Base-by-base conservation (phyloP, 2,797 vertebrate genomes). In the Periophthalmus magnuspinnatus region DNA sequence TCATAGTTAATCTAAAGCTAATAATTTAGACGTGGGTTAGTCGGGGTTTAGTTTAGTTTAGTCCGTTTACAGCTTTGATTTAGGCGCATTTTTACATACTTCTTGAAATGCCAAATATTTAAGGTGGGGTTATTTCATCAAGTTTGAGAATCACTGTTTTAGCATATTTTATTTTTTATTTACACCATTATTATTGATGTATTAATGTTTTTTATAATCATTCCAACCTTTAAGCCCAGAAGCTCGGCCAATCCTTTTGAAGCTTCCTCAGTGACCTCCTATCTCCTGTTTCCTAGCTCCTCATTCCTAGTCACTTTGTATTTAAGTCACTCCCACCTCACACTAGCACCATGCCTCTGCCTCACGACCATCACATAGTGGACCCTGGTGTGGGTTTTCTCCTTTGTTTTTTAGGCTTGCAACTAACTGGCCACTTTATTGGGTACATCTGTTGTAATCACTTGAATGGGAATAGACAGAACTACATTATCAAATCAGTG, bases 171-270 rank as follows among this genome's bases (percentile, higher is more conserved):
- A 32, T 7, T 59, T 33, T 17, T 34, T 24, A 22, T 22, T 62
- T 10, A 38, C 5, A 45, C 2, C 2, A 45, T 45, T 62, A 41
- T 62, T 21, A 7, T n/a, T 22, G 10, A 19, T n/a, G 32, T n/a
- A 59, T 59, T 58, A 3, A 17, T 34, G 4, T 34, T 58, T 6
- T 58, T 58, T 17, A 68, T 71, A 69, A 72, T 68, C 81, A 69
- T 82, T 79, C 81, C 75, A 71, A 86, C 65, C 73, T 64, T 58
- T 84, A 77, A 83, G 76, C 82, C 82, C 81, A 3, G 38, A 61
- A 83, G 81, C 80, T 87, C 84, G 86, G 85, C 87, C 85, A 86
- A 79, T 75, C 84, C 75, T 84, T 72, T 69, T 70, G 71, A 85
- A 80, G 81, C 79, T 75, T 74, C 78, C 81, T 80, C 78, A 45